Evolutionary conservation across 92 coral and sea anemone genomes (phyloP), one percentile per base, ranked within the genome.

Genomic region (Ricordea florida): DNA sequence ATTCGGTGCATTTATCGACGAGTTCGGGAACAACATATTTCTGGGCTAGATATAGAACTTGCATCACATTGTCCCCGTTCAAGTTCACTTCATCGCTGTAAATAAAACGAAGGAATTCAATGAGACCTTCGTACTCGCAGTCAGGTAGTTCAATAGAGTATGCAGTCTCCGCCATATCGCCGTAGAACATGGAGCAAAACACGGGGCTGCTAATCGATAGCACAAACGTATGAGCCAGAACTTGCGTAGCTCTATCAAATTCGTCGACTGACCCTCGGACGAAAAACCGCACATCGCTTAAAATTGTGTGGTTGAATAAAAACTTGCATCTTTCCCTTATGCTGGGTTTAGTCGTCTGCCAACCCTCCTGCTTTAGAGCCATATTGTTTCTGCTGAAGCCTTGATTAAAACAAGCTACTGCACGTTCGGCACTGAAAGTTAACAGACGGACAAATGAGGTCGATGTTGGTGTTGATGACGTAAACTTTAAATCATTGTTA

Each of bases 11-110:
- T 46, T 30, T 64, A 18, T 48, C 26, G 24, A 35, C 62, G 15
- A 77, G 75, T 20, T 74, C 63, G 24, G 83, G 75, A 26, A 77
- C 66, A 26, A 77, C 52, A 43, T 77, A 77, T 25, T 77, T 77
- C 51, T 70, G 53, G 6, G 77, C 77, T 41, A 70, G 32, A 41
- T 70, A 70, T 2, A 70, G 26, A 6, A 70, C 38, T 26, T 70
- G 77, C 38, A 70, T 16, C 4, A 70, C 65, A 13, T 70, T 70
- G 0, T 35, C 29, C 29, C 66, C 77, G 30, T 30, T 70, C 6
- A 70, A 30, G 11, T 70, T 27, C 64, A 41, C 50, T 38, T 70
- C 77, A 28, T 70, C 77, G 20, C 53, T 70, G 53, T 70, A 70
- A 3, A 70, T 29, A 56, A 26, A 70, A 11, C 77, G 77, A 38